Evolutionary conservation across 2,797 vertebrate genomes (phyloP).

Genomic region (Eulemur mongoz): DNA sequence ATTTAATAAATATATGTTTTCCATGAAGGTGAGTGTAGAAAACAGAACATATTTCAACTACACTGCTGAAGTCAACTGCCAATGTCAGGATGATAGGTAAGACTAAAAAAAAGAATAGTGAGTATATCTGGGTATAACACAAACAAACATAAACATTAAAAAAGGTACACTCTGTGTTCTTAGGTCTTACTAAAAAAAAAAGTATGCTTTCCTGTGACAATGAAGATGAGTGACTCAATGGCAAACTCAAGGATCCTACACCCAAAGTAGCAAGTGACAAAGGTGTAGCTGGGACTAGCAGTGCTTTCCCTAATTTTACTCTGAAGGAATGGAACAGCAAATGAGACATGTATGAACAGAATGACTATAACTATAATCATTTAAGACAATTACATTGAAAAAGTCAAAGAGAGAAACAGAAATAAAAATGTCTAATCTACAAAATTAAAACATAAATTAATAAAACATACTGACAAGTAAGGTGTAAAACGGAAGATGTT

Average conservation of each 20-base stretch:
- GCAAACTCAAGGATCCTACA: not conserved
- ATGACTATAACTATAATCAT: slow-evolving; percentile 13
- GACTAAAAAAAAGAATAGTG: not conserved
- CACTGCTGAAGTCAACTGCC: not conserved
- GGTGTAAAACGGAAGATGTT: slow-evolving; percentile 88
- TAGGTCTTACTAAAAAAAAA: not conserved
- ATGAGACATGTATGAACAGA: slow-evolving; percentile 22
- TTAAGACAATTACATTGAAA: slow-evolving; percentile 49
- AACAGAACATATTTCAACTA: not conserved
- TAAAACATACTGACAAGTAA: slow-evolving; percentile 88
- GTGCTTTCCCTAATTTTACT: slow-evolving; percentile 10
- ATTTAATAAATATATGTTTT: slow-evolving; percentile 3
- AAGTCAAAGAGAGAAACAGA: slow-evolving; percentile 70
- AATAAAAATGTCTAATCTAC: slow-evolving; percentile 80
- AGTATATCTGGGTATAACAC: not conserved
- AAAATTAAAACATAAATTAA: slow-evolving; percentile 88
- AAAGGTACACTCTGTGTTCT: not conserved
- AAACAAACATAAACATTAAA: not conserved
- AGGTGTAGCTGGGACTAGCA: not conserved
- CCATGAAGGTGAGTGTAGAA: not conserved
- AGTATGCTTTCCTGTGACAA: not conserved
- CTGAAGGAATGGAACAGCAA: slow-evolving; percentile 40
- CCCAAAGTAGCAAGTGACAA: not conserved
- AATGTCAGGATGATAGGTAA: not conserved
- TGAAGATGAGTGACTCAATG: not conserved